Percentiles rank a stretch among this genome's conserved stretches.
Conservation (phyloP, 2,888 invertebrate species). For the Scaeva pyrastri region DNA sequence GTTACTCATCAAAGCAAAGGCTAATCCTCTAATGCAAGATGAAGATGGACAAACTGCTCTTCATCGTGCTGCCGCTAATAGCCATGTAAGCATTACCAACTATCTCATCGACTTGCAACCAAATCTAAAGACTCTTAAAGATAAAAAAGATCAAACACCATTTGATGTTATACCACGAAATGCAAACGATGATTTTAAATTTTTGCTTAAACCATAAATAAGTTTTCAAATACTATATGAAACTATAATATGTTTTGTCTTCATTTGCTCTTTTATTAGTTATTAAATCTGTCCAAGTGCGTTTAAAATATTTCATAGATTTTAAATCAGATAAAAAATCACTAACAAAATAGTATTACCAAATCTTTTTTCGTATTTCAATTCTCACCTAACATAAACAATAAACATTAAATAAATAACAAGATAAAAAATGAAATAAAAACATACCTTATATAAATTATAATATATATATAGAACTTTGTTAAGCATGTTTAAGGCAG, state of each 20-base stretch:
- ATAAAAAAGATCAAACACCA: conserved; percentile 84
- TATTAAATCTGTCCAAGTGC: conserved; percentile 35
- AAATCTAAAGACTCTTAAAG: conserved; percentile 82
- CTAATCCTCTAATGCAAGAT: conserved; percentile 88
- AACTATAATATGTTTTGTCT: neutral
- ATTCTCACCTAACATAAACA: conserved; percentile 29
- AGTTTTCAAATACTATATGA: conserved; percentile 10
- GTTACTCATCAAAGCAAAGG: conserved; percentile 87
- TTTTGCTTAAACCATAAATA: conserved; percentile 81
- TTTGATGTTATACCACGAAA: conserved; percentile 83
- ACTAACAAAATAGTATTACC: conserved; percentile 64
- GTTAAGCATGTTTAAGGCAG: conserved; percentile 67
- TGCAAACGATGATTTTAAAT: conserved; percentile 83
- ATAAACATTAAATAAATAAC: neutral
- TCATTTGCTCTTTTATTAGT: conserved; percentile 42
- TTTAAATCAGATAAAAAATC: conserved; percentile 27
- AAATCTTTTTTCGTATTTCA: conserved; percentile 58
- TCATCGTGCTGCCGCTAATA: conserved; percentile 89
- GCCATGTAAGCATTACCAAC: conserved; percentile 83
- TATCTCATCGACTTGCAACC: conserved; percentile 80
- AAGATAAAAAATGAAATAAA: conserved; percentile 6
- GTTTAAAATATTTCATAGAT: conserved; percentile 12
- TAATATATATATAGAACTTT: conserved; percentile 51
- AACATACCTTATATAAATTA: conserved; percentile 61
- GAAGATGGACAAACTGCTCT: conserved; percentile 92